Conservation (phyloP, 2,888 invertebrate species). For the Busseola fusca region DNA sequence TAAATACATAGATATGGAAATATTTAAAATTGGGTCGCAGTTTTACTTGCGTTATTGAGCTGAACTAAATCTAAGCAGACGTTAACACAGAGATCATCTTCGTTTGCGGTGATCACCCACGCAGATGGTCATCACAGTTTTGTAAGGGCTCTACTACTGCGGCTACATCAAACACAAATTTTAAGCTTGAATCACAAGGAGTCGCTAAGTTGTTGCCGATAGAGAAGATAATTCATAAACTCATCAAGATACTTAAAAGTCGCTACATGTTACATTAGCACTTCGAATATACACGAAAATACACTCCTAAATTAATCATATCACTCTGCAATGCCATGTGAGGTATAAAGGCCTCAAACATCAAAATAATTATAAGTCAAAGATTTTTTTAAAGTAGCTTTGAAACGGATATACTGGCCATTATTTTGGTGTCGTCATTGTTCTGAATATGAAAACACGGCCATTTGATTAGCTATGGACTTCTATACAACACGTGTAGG, state of each 20-base stretch:
- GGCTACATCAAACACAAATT: too few relatives aligned
- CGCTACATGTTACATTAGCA: neutral
- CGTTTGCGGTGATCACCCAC: too few relatives aligned
- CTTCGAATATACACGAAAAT: neutral
- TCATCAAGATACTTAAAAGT: neutral
- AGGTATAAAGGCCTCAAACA: neutral
- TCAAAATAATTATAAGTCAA: neutral
- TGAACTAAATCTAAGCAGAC: neutral
- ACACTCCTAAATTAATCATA: neutral
- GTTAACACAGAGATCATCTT: neutral
- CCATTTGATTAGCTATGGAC: neutral
- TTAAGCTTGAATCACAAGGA: too few relatives aligned
- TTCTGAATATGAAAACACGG: neutral
- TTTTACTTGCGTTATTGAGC: neutral
- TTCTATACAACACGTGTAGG: neutral
- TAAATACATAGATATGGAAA: neutral
- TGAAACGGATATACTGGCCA: neutral
- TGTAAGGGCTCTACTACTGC: neutral
- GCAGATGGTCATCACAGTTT: neutral
- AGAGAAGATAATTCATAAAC: neutral
- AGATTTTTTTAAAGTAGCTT: neutral
- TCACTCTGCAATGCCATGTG: neutral
- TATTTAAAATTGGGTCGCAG: neutral
- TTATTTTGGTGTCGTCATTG: neutral
- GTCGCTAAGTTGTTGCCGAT: neutral